Conservation (phyloP, 2,888 invertebrate genomes). For the Nipponacmea schrenckii region DNA sequence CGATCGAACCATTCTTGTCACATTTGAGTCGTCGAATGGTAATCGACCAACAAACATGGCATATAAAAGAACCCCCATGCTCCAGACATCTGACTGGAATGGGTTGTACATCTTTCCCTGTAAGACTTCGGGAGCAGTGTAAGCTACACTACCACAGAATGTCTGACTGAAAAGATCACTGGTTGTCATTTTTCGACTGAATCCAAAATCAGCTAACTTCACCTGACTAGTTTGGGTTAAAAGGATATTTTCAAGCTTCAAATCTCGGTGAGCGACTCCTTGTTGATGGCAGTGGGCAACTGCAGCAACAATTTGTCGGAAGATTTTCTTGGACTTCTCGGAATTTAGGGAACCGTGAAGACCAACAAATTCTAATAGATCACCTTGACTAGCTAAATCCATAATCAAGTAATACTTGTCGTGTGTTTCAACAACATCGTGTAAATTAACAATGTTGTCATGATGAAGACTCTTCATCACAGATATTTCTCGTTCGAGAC, state of each 20-base stretch:
- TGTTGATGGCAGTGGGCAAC: slow-evolving; percentile 4
- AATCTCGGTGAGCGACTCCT: slow-evolving; percentile 4
- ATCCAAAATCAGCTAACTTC: slow-evolving; percentile 7
- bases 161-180: not conserved
- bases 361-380: slow-evolving; percentile 3
- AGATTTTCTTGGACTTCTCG: slow-evolving; percentile 7
- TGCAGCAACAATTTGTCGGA: slow-evolving; percentile 7
- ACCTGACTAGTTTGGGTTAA: not conserved
- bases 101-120: slow-evolving; percentile 1
- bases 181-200: slow-evolving; percentile 6
- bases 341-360: slow-evolving; percentile 3
- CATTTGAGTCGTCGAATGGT: slow-evolving; percentile 8
- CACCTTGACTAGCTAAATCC: slow-evolving; percentile 6
- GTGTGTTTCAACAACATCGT: not conserved
- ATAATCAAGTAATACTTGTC: slow-evolving; percentile 1
- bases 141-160: slow-evolving; percentile 7
- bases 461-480: not conserved
- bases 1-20: not conserved
- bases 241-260: slow-evolving; percentile 1
- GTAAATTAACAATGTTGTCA: not conserved
- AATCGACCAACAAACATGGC: slow-evolving; percentile 4
- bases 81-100: slow-evolving; percentile 4
- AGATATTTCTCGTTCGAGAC: not conserved
- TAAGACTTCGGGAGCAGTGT: slow-evolving; percentile 6
- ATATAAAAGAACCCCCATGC: not conserved